Conservation (phyloP, 2,888 invertebrate species). For the Heliconius erato region DNA sequence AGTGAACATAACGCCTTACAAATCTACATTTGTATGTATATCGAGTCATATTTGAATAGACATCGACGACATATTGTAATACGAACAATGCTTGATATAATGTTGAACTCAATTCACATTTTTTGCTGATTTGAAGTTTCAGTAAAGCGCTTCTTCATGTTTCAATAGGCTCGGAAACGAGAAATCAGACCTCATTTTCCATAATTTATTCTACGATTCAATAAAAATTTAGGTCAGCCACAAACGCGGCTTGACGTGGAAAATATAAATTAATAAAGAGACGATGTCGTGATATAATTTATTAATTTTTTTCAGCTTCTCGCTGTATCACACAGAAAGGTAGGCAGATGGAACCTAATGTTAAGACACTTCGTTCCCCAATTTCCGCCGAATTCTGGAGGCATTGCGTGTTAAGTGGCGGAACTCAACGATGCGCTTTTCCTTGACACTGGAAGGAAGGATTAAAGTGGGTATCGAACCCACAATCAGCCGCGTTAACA, state of each 20-base stretch:
- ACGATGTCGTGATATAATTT: constrained; percentile 3
- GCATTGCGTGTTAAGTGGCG: too few relatives aligned
- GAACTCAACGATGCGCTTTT: too few relatives aligned
- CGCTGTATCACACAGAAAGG: too few relatives aligned
- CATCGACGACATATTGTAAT: constrained; percentile 16
- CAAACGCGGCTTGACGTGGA: constrained; percentile 5
- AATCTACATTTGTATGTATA: constrained; percentile 1
- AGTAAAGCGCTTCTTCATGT: constrained; percentile 12
- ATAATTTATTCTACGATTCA: constrained; percentile 26
- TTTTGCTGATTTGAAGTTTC: constrained; percentile 14
- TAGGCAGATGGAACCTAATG: too few relatives aligned
- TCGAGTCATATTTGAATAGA: constrained; percentile 11
- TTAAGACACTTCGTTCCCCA: too few relatives aligned
- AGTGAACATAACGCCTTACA: background rate
- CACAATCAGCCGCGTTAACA: too few relatives aligned
- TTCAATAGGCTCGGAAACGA: constrained; percentile 19
- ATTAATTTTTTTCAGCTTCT: too few relatives aligned
- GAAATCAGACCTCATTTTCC: constrained; percentile 21
- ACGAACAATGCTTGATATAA: constrained; percentile 18
- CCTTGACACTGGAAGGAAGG: too few relatives aligned
- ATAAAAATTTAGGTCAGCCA: constrained; percentile 28
- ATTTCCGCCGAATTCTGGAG: too few relatives aligned
- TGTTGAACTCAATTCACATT: constrained; percentile 17
- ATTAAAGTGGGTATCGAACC: too few relatives aligned
- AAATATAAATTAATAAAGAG: constrained; percentile 17